These are phyloP conservation scores for Mesochorus sp. DNA, from an alignment of 2,888 invertebrate species.

Conservation along the genomic window DNA sequence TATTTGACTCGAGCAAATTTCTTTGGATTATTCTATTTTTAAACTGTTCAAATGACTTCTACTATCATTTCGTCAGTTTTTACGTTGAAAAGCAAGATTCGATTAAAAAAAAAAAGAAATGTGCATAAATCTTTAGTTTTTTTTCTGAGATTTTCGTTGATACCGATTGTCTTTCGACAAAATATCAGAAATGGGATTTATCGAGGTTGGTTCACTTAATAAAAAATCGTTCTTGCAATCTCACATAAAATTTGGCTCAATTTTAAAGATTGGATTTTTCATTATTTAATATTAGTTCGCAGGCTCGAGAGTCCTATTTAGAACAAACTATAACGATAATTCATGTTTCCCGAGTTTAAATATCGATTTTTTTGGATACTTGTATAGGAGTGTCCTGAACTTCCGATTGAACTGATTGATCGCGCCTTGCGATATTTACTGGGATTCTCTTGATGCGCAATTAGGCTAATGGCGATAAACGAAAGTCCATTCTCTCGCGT, in stretches of 20 bases:
- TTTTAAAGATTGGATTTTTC: too few species aligned
- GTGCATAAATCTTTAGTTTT: neutral
- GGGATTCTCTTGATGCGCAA: slow-evolving; percentile 63
- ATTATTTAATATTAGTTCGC: too few species aligned
- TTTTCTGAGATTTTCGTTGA: slow-evolving; percentile 7
- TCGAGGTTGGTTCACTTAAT: too few species aligned
- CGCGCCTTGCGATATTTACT: slow-evolving; percentile 54
- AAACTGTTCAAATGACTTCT: neutral
- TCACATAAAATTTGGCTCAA: too few species aligned
- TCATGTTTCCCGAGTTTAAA: slow-evolving; percentile 13
- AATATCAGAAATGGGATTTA: slow-evolving; percentile 27
- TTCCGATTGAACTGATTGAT: slow-evolving; percentile 61
- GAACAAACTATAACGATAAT: neutral
- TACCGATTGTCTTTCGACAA: slow-evolving; percentile 15
- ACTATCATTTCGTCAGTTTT: neutral
- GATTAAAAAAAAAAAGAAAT: too few species aligned
- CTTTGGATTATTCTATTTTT: slow-evolving; percentile 5
- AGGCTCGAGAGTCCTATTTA: slow-evolving; percentile 4
- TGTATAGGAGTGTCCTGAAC: slow-evolving; percentile 38
- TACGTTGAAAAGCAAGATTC: too few species aligned
- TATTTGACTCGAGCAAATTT: neutral
- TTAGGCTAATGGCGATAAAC: slow-evolving; percentile 73
- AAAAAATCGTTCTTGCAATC: too few species aligned
- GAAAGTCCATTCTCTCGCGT: slow-evolving; percentile 51
- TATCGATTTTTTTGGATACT: slow-evolving; percentile 32